Evolutionary conservation across 2,113 vertebrate genomes (phyloP).

Genomic region (Vireo altiloquus): DNA sequence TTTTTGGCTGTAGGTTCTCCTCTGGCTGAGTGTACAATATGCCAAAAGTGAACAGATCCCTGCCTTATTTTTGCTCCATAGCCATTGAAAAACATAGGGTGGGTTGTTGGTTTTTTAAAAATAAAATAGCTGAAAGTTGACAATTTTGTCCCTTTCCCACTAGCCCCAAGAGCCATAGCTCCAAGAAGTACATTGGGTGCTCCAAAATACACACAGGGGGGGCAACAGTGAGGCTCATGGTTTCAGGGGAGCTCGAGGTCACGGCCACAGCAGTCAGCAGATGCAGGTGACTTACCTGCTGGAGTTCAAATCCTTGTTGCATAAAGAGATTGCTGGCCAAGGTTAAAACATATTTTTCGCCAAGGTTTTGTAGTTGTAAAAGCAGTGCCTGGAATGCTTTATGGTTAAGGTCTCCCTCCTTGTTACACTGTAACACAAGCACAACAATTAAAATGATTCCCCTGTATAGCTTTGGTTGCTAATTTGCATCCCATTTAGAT

Average conservation of each 20-base stretch:
- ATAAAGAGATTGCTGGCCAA: slow-evolving; percentile 71
- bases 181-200: background rate
- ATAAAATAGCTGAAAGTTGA: background rate
- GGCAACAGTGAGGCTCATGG: background rate
- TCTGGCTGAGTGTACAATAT: background rate
- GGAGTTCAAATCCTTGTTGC: slow-evolving; percentile 41
- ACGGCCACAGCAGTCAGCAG: background rate
- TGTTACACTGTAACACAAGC: background rate
- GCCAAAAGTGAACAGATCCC: background rate
- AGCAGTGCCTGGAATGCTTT: slow-evolving; percentile 64
- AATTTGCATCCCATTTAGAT: background rate
- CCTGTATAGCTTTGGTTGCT: background rate
- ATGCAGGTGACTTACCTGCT: background rate
- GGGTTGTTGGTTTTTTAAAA: background rate
- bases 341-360: slow-evolving; percentile 25
- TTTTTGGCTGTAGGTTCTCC: background rate
- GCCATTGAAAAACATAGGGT: background rate
- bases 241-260: background rate
- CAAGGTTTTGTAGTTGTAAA: slow-evolving; percentile 56
- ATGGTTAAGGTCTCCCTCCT: slow-evolving; percentile 12
- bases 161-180: background rate
- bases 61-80: background rate
- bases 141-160: background rate
- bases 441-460: background rate
- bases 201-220: background rate